Evolutionary conservation across 2,888 invertebrate species (phyloP).

Genomic region (Ariolimax columbianus): DNA sequence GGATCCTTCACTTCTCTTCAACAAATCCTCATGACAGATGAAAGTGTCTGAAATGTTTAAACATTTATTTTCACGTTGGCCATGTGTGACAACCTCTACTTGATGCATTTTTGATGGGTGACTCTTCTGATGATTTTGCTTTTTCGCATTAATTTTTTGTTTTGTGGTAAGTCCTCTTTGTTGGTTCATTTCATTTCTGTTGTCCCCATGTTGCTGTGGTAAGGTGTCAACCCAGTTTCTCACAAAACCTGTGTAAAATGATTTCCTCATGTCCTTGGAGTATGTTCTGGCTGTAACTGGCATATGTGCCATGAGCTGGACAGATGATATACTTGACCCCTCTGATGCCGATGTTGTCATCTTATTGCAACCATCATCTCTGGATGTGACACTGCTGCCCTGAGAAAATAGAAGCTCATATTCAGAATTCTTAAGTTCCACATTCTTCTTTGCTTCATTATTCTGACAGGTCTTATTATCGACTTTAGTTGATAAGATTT

Average conservation of each 20-base stretch:
- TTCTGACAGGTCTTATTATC: background rate
- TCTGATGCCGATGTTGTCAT: background rate
- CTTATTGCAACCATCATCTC: background rate
- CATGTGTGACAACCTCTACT: background rate
- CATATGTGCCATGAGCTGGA: slow-evolving; percentile 47
- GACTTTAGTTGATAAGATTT: background rate
- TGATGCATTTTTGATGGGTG: background rate
- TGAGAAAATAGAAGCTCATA: background rate
- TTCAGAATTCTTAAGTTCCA: background rate
- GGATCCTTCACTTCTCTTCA: background rate
- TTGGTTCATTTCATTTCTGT: background rate
- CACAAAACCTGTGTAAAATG: slow-evolving; percentile 7
- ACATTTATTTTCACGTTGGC: background rate
- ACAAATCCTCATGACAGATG: background rate
- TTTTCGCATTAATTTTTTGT: slow-evolving; percentile 44
- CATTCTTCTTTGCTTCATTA: background rate
- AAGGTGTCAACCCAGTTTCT: slow-evolving; percentile 41
- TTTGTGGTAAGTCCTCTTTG: slow-evolving; percentile 40
- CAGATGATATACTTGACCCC: slow-evolving; percentile 48
- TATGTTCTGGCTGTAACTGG: slow-evolving; percentile 41
- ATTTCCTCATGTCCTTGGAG: slow-evolving; percentile 34
- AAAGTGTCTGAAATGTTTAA: background rate
- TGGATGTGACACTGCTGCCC: background rate
- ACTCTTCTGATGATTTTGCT: background rate
- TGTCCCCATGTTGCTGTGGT: background rate